Conservation (phyloP, 2,113 vertebrate species). For the Cichladusa arquata region DNA sequence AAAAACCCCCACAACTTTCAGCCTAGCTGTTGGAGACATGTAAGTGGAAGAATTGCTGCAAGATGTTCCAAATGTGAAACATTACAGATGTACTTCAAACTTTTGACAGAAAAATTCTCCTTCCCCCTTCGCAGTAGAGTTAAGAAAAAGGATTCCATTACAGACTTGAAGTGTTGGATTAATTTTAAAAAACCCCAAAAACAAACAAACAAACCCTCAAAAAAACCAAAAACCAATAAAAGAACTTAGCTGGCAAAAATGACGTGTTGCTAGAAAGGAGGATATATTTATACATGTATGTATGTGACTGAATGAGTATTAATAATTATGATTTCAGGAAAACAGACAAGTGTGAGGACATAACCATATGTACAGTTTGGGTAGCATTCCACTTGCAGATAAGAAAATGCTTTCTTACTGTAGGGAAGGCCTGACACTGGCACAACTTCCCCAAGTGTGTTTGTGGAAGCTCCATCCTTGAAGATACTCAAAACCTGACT, state of each 20-base stretch:
- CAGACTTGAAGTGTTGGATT: background rate
- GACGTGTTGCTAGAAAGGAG: background rate
- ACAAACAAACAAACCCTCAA: rapidly evolving
- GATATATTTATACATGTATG: background rate
- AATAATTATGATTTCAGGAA: background rate
- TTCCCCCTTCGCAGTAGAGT: background rate
- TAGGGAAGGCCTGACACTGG: background rate
- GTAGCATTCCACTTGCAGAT: background rate
- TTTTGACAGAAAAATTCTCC: background rate
- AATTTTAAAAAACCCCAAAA: background rate
- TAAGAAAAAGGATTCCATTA: background rate
- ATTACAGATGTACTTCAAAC: background rate
- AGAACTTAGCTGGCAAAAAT: background rate
- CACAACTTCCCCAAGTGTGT: background rate
- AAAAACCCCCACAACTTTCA: background rate
- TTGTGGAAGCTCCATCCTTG: background rate
- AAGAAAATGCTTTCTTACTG: background rate
- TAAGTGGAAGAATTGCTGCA: background rate
- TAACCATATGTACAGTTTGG: background rate
- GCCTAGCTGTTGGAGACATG: background rate
- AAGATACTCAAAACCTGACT: background rate
- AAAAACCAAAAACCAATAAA: background rate
- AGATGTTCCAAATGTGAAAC: background rate
- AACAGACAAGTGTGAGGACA: background rate
- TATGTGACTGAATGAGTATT: background rate